Evolutionary conservation across 2,113 vertebrate species (phyloP).

Genomic region (Alosa alosa): DNA sequence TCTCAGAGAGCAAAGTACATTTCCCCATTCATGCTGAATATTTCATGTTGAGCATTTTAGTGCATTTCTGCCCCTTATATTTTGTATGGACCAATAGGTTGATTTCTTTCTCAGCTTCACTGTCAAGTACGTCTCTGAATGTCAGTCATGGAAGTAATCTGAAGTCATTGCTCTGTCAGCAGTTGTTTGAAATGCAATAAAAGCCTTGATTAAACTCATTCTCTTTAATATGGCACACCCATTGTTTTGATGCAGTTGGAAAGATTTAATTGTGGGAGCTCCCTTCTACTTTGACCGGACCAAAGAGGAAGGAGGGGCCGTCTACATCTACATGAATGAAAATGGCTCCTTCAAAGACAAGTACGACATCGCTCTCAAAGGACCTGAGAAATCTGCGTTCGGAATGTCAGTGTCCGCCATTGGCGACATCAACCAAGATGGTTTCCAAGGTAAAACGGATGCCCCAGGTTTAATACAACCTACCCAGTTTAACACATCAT

Average conservation of each 20-base stretch:
- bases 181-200: not conserved
- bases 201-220: not conserved
- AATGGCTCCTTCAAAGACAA: conserved; percentile 69
- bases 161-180: not conserved
- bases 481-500: not conserved
- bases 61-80: not conserved
- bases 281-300: conserved; percentile 85
- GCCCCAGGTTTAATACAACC: not conserved
- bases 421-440: conserved; percentile 89
- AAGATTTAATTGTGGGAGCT: conserved; percentile 88
- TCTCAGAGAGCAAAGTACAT: not conserved
- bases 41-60: not conserved
- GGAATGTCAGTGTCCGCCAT: conserved; percentile 79
- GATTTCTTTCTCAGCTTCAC: not conserved
- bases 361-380: conserved; percentile 67
- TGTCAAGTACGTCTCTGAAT: not conserved
- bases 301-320: conserved; percentile 78
- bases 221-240: not conserved
- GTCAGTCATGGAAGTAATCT: not conserved
- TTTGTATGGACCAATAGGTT: not conserved
- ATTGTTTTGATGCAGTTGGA: conserved; percentile 75
- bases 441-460: conserved; percentile 80
- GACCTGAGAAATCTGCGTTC: conserved; percentile 76
- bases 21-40: not conserved
- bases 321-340: conserved; percentile 87